A percentile compares a stretch with the other conserved stretches of the same genome.
These are phyloP conservation scores for Agrotis ipsilon DNA, from an alignment of 2,888 invertebrate genomes.

Conservation along the genomic window DNA sequence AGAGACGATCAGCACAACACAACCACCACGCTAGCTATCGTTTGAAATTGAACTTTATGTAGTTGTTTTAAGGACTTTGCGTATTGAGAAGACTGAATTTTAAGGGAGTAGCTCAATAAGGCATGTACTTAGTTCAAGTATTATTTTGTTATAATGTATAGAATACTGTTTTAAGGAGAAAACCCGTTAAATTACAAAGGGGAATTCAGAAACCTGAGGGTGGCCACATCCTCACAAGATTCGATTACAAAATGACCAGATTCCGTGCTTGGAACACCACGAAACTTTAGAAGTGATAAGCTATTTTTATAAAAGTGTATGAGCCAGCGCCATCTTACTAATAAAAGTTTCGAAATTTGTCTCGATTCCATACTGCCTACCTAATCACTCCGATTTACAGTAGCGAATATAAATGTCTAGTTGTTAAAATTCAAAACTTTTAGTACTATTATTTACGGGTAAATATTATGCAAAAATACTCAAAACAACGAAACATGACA, in stretches of 20 bases:
- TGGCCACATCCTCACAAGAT: too few species aligned
- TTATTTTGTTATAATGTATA: slow-evolving; percentile 37
- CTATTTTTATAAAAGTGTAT: too few species aligned
- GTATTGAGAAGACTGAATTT: slow-evolving; percentile 63
- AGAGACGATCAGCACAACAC: slow-evolving; percentile 84
- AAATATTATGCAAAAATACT: slow-evolving; percentile 40
- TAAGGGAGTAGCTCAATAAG: slow-evolving; percentile 47
- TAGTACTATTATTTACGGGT: slow-evolving; percentile 48
- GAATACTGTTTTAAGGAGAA: neutral
- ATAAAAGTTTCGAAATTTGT: too few species aligned
- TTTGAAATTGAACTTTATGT: slow-evolving; percentile 73
- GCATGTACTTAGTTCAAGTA: slow-evolving; percentile 48
- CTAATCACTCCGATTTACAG: too few species aligned
- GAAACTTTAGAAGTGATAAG: too few species aligned
- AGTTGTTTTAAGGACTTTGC: slow-evolving; percentile 39
- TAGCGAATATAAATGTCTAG: too few species aligned
- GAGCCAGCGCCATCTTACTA: too few species aligned
- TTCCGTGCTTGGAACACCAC: too few species aligned
- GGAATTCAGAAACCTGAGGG: too few species aligned
- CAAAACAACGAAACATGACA: slow-evolving; percentile 48
- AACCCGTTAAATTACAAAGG: neutral
- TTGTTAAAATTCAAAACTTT: slow-evolving; percentile 2
- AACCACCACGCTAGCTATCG: slow-evolving; percentile 92
- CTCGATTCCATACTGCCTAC: too few species aligned
- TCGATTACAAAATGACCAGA: too few species aligned